Evolutionary conservation across 2,113 vertebrate genomes (phyloP), one percentile per base, ranked within the genome.

Genomic region (Clupea harengus): DNA sequence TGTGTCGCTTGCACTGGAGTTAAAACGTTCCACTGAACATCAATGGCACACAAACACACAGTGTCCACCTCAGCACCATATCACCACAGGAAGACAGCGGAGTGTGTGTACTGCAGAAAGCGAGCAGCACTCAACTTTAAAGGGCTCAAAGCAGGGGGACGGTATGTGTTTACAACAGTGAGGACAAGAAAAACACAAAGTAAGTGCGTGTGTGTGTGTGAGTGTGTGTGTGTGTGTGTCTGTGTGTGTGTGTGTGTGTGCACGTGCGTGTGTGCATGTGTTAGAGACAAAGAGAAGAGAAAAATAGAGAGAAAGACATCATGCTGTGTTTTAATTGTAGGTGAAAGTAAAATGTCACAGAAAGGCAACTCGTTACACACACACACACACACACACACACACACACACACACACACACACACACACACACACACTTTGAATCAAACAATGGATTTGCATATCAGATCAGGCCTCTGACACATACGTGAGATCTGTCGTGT

Each of bases 391-490:
- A 49, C 47, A 49, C 17, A 17, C 44, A 46, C 17, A 50, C 47
- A 13, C 47, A 22, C 49, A n/a, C 57, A 60, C 57, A 60, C 57
- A 60, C 57, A 60, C 57, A 32, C 22, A 67, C 64, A 67, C 50
- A 52, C 44, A 15, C 50, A 57, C 45, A 22, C 8, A 45, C 84
- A 47, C 64, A 90, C 95, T 95, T 95, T 95, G 95, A 96, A 97
- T 96, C 96, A 96, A 96, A 96, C 94, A 91, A 91, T 93, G 93
- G 96, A 98, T 98, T 99, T 98, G 97, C 98, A 98, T 98, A 97
- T 97, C 96, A 95, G 96, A 98, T 98, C 97, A 96, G 4, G 22
- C 18, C 57, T 44, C 54, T 13, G 9, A 72, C 25, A 25, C 64
- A 28, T 8, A 32, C 25, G n/a, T 72, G 64, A 72, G 64, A 72